Base-by-base conservation (phyloP, 2,113 vertebrate genomes). In the Maccullochella peelii region DNA sequence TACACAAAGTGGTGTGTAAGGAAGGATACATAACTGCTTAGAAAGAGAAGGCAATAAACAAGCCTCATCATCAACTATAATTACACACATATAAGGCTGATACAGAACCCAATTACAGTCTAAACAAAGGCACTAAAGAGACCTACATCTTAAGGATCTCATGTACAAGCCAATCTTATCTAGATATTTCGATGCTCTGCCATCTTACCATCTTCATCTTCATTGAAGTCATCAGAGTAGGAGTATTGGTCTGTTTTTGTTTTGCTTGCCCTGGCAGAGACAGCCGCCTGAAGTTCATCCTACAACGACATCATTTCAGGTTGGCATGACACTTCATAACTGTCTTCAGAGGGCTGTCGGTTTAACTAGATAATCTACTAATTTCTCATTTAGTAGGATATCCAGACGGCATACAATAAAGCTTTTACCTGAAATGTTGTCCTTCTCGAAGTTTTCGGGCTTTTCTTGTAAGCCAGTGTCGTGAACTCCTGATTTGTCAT, bases 371-470 rank as follows among this genome's bases (percentile, higher is more conserved):
- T 38, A n/a, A 33, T n/a, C 30, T 57, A 18, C 30, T 68, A 7
- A 42, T 3, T 25, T 58, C 3, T 30, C 20, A 16, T 21, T 30
- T 49, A 5, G 18, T 8, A 21, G 3, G 15, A 38, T 27, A 57
- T 49, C 9, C 55, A 50, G 4, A 44, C 0, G 2, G 27, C 11
- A 68, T 5, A 25, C 5, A 52, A 8, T 18, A 11, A 50, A 12
- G 21, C 0, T 9, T 68, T 73, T 93, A 98, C 97, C 96, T 98
- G 97, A 85, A 98, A 98, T 67, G 95, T 94, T 49, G 96, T 97
- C 93, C 97, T 96, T 92, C 92, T 97, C 25, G 96, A 92, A 67
- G 93, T 87, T 91, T 96, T 97, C 1, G 96, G 97, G 61, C 96
- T 97, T 87, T 95, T 97, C 9, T 90, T 94, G 86, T 97, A 96